Base-by-base conservation (phyloP, 2,113 vertebrate genomes). In the Alligator mississippiensis region DNA sequence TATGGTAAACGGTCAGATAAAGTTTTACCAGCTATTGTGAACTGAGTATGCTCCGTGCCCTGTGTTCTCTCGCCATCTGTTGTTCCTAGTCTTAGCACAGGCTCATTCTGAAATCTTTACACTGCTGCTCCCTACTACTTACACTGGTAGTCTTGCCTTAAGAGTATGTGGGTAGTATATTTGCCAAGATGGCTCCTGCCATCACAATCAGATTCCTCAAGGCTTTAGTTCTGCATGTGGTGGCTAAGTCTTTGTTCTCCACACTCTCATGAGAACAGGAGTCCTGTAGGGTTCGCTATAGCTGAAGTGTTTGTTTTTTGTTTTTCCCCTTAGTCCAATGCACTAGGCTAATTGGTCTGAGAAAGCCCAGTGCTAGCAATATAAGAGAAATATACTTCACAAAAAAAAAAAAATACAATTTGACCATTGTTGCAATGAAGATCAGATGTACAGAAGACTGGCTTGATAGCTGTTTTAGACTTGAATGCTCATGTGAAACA, bases 141-240 rank as follows among this genome's bases (percentile, higher is more conserved):
- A 13, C 6, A 24, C 19, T 12, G 14, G 9, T 22, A 47, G 12
- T 74, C 47, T 24, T 47, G 47, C 47, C 47, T 47, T 47, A 21
- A 3, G 66, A 1, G 2, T 14, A 34, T 2, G 1, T 47, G 2
- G 6, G 4, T 6, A 28, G 9, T 54, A 9, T 2, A 61, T 77
- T 9, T 38, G 62, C 61, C 2, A 15, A 3, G 21, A 27, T 4
- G 30, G 16, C 59, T 70, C 47, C 59, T 0, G 3, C 25, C 27
- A 2, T 0, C 11, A 0, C 0, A 18, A 10, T 66, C 28, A 22
- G 28, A 2, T 76, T 86, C 5, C 70, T 21, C 17, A 68, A 3
- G 16, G 9, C 22, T 47, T 30, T 74, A 38, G 21, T 4, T 74
- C 30, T 38, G 70, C 21, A 38, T 38, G 5, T 74, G 70, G 2